Evolutionary conservation across 2,113 vertebrate genomes (phyloP).

Genomic region (Progne subis): DNA sequence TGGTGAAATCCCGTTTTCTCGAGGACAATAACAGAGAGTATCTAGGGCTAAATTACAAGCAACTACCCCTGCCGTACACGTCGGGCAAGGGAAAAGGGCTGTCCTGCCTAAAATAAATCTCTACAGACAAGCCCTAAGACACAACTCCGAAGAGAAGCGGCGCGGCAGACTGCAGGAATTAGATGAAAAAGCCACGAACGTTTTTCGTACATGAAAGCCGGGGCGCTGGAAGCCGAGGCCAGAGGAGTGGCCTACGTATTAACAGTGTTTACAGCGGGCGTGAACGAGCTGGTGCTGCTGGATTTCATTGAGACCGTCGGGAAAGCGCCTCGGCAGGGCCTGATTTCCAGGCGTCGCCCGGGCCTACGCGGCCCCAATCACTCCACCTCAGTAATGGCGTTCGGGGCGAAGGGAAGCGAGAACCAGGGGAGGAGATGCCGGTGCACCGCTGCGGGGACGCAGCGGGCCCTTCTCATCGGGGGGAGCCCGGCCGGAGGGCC

Average conservation of each 20-base stretch:
- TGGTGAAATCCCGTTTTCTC: neutral
- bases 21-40: neutral
- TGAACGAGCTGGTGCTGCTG: neutral
- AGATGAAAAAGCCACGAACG: neutral
- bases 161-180: neutral
- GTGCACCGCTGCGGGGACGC: neutral
- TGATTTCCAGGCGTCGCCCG: slow-evolving; percentile 74
- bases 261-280: slow-evolving; percentile 54
- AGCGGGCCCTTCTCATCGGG: neutral
- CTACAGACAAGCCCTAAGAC: neutral
- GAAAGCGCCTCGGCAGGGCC: slow-evolving; percentile 61
- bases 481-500: neutral
- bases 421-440: neutral
- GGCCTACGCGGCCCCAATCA: slow-evolving; percentile 79
- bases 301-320: slow-evolving; percentile 24
- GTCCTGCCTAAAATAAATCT: neutral
- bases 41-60: neutral
- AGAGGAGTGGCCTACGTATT: slow-evolving; percentile 50
- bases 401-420: slow-evolving; percentile 72
- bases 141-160: neutral
- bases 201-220: neutral
- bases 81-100: neutral
- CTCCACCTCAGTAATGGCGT: slow-evolving; percentile 88
- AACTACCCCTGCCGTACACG: neutral
- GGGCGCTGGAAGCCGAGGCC: neutral